These are phyloP conservation scores for Catalaphyllia jardinei DNA, from an alignment of 64 coral and sea anemone genomes.

Conservation along the genomic window DNA sequence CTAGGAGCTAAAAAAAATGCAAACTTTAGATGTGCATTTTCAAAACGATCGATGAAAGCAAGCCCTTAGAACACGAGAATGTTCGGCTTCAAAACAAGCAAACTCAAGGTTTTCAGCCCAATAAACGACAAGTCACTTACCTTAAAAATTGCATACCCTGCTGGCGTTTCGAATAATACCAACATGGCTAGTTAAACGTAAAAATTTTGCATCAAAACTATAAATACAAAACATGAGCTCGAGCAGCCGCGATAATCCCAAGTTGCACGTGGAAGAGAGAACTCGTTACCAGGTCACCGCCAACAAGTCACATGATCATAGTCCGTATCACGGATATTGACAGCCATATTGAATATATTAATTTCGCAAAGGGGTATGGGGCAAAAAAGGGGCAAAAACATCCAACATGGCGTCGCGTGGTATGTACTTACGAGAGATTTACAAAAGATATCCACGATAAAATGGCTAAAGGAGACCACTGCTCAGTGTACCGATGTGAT, in stretches of 20 bases:
- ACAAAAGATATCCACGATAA: too few species aligned
- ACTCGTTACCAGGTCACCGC: not conserved
- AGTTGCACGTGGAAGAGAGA: slow-evolving; percentile 18
- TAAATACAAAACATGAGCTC: not conserved
- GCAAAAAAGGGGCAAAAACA: too few species aligned
- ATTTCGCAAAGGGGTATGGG: too few species aligned
- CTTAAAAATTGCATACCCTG: slow-evolving; percentile 98
- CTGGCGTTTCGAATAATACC: slow-evolving; percentile 97
- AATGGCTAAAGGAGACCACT: too few species aligned
- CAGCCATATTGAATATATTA: too few species aligned
- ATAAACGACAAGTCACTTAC: slow-evolving; percentile 43
- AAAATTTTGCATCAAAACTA: not conserved
- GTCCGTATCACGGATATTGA: too few species aligned
- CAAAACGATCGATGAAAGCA: not conserved
- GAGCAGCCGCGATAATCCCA: not conserved
- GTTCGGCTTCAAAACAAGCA: not conserved
- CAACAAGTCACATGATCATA: slow-evolving; percentile 15
- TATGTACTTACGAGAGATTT: too few species aligned
- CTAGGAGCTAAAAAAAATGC: slow-evolving; percentile 70
- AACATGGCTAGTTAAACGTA: slow-evolving; percentile 60
- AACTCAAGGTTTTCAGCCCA: not conserved
- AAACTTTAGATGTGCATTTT: not conserved
- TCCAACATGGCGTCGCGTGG: too few species aligned
- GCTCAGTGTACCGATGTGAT: too few species aligned
- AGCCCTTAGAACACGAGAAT: not conserved